Percentiles rank a stretch among this genome's conserved stretches.
Conservation (phyloP, 1,140 invertebrate genomes). For the Caenorhabditis remanei region DNA sequence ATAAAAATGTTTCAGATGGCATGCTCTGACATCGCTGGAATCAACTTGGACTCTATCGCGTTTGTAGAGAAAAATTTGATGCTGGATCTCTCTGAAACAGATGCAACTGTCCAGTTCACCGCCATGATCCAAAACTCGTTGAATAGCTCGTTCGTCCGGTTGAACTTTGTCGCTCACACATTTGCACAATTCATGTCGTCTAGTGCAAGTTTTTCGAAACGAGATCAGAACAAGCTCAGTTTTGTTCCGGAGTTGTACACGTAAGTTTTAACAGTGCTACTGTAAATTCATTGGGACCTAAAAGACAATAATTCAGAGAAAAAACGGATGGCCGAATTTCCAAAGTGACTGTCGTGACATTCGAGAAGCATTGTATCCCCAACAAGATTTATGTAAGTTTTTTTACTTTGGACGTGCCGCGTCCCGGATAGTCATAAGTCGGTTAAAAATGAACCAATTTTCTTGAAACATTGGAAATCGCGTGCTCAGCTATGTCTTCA, state of each 20-base stretch:
- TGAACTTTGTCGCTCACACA: slow-evolving; percentile 81
- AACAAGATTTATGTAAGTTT: slow-evolving; percentile 92
- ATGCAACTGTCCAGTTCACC: slow-evolving; percentile 92
- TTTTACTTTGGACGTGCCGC: too few species aligned
- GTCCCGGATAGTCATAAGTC: too few species aligned
- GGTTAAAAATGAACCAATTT: too few species aligned
- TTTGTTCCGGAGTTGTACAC: slow-evolving; percentile 94
- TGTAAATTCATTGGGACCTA: slow-evolving; percentile 28
- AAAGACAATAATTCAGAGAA: slow-evolving; percentile 81
- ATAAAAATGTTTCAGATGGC: slow-evolving; percentile 84
- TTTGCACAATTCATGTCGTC: slow-evolving; percentile 84
- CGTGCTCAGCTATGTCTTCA: too few species aligned
- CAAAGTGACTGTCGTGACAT: slow-evolving; percentile 88
- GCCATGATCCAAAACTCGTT: slow-evolving; percentile 83
- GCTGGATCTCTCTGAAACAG: slow-evolving; percentile 89
- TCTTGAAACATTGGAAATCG: too few species aligned
- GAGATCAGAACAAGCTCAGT: slow-evolving; percentile 86
- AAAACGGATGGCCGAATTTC: slow-evolving; percentile 89
- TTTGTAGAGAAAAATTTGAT: slow-evolving; percentile 92
- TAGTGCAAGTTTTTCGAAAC: slow-evolving; percentile 75
- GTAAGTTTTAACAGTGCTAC: slow-evolving; percentile 81
- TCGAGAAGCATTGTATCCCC: slow-evolving; percentile 94
- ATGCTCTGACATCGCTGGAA: slow-evolving; percentile 91
- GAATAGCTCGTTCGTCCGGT: slow-evolving; percentile 69
- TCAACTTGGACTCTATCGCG: slow-evolving; percentile 89